Conservation (phyloP, 2,797 vertebrate genomes). For the Lepilemur ruficaudatus region DNA sequence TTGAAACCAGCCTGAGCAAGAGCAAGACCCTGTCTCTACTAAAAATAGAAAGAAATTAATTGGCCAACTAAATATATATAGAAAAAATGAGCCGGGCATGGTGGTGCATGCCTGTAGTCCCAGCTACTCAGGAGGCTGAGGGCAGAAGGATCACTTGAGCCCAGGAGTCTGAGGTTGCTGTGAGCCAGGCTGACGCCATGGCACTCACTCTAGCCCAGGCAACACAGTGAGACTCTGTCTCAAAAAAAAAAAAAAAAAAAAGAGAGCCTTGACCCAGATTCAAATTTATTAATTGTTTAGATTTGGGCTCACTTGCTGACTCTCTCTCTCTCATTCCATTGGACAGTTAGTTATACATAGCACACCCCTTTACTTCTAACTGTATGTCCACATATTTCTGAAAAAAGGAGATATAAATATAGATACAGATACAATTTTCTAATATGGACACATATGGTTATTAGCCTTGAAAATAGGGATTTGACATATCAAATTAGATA, state of each 20-base stretch:
- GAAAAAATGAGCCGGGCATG: no score
- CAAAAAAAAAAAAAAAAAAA: neutral
- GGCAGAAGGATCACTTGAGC: no score
- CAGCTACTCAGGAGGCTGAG: no score
- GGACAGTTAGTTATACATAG: neutral
- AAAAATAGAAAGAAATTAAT: no score
- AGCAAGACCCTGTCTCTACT: no score
- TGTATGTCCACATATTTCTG: neutral
- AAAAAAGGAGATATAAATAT: neutral
- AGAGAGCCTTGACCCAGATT: neutral
- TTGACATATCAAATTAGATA: slow-evolving; percentile 1
- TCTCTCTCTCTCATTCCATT: neutral
- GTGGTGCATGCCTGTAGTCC: no score
- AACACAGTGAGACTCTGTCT: no score
- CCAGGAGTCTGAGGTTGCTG: no score
- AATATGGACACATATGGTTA: neutral
- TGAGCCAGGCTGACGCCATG: no score
- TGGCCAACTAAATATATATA: no score
- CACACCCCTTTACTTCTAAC: neutral
- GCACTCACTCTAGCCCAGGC: no score
- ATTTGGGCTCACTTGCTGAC: neutral
- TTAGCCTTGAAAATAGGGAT: neutral
- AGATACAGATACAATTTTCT: neutral
- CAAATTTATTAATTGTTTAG: neutral
- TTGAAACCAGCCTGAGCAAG: no score